Base-by-base conservation (phyloP, 1,140 invertebrate species). In the Neodiprion lecontei region DNA sequence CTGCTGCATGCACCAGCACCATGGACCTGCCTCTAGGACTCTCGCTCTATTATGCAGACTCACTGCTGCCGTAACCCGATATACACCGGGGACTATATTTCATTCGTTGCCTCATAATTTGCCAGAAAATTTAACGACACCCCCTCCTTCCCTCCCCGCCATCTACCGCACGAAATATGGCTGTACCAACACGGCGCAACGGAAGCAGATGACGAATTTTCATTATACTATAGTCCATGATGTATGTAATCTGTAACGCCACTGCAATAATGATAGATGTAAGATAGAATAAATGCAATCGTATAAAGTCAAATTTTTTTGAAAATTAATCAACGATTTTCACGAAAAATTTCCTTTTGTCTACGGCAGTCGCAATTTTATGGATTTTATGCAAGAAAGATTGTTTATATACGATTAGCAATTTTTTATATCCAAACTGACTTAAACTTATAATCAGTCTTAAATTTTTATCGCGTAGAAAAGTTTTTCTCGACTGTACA, bases 81-180 rank as follows among this genome's bases (percentile, higher is more conserved):
- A 40, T 40, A 61, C 53, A 61, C n/a, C 53, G 74, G 71, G 9
- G 72, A 48, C 40, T 75, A 66, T 78, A 79, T 80, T 77, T 81
- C 81, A 79, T 47, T 69, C 50, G 69, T 53, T 74, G 48, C 49
- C 74, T 76, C 80, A 61, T 61, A 82, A 84, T 83, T 84, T 83
- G 82, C 81, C 80, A 78, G 72, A 72, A 53, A 61, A 77, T 77
- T 80, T 83, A 77, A 77, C 72, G 69, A 79, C 40, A 21, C 48
- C 14, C 68, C 65, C 53, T 61, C 53, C 53, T 11, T 61, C 53
- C 53, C 53, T n/a, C 21, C 67, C 61, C 61, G 17, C 17, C 17
- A 12, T 69, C 67, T 23, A 12, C 40, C 67, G 21, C 21, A 53
- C 48, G 11, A 53, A 72, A 40, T 67, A 48, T 14, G 48, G 50